Conservation (phyloP, 2,888 invertebrate genomes). For the Drosophila maculinotata region DNA sequence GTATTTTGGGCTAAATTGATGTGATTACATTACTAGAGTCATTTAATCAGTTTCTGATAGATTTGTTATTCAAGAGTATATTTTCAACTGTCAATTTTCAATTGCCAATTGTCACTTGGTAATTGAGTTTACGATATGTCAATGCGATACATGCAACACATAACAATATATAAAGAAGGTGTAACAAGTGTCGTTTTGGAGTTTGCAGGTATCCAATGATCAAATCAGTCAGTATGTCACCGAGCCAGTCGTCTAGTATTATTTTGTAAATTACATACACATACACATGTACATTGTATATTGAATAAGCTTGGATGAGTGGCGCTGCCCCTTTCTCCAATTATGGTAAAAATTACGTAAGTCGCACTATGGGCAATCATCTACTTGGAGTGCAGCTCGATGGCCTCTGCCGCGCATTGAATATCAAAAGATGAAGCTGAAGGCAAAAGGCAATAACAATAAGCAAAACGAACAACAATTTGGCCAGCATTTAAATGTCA, state of each 20-base stretch:
- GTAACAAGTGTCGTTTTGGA: neutral
- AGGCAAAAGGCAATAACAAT: slow-evolving; percentile 15
- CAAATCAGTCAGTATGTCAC: neutral
- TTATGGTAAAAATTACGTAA: slow-evolving; percentile 23
- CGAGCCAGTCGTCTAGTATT: neutral
- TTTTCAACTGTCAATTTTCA: no score
- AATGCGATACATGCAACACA: neutral
- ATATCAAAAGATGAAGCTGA: slow-evolving; percentile 27
- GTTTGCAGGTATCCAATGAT: neutral
- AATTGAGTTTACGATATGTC: no score
- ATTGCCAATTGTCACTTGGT: no score
- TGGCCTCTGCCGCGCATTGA: slow-evolving; percentile 49
- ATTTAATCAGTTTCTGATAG: neutral
- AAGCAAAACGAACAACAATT: slow-evolving; percentile 26
- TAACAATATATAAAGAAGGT: neutral
- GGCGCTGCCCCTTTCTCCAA: slow-evolving; percentile 31
- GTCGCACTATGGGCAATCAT: slow-evolving; percentile 9
- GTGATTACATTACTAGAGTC: neutral
- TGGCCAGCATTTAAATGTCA: slow-evolving; percentile 38
- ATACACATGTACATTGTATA: neutral
- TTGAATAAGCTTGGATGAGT: neutral
- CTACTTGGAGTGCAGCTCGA: slow-evolving; percentile 7
- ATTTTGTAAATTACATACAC: neutral
- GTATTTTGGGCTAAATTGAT: no score
- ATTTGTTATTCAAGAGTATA: neutral